A percentile compares a stretch with the other conserved stretches of the same genome.
Evolutionary conservation across 2,113 vertebrate species (phyloP).

Genomic region (Alexandromys fortis): DNA sequence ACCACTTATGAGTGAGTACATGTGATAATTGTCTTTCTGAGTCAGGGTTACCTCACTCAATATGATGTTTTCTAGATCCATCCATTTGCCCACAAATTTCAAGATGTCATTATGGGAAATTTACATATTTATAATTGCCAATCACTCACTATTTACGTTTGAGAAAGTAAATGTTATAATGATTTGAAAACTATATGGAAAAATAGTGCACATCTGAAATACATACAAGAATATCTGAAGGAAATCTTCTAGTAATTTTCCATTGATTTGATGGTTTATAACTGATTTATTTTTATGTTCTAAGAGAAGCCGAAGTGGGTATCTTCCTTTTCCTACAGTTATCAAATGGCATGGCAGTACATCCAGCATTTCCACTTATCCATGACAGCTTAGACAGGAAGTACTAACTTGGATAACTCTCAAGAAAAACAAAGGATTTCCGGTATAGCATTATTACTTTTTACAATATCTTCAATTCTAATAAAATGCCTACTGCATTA

Average conservation of each 20-base stretch:
- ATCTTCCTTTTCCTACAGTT: background rate
- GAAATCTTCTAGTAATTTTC: background rate
- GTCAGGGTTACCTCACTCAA: no score
- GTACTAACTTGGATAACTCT: background rate
- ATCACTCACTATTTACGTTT: background rate
- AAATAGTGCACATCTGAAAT: background rate
- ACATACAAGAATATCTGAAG: background rate
- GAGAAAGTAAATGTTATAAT: background rate
- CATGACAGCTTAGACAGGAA: background rate
- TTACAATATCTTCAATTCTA: background rate
- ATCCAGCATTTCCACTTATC: background rate
- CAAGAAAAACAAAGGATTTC: background rate
- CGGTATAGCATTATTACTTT: background rate
- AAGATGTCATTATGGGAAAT: background rate
- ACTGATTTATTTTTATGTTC: background rate
- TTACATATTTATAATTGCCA: background rate
- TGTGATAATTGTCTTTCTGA: no score
- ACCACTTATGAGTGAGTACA: no score
- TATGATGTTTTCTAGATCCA: no score
- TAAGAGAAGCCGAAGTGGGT: background rate
- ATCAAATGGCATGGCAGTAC: background rate
- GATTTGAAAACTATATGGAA: background rate
- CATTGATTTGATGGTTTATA: constrained; percentile 11
- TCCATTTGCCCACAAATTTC: no score
- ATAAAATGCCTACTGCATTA: background rate